Conservation (phyloP, 2,113 vertebrate species). For the Callipepla californica region DNA sequence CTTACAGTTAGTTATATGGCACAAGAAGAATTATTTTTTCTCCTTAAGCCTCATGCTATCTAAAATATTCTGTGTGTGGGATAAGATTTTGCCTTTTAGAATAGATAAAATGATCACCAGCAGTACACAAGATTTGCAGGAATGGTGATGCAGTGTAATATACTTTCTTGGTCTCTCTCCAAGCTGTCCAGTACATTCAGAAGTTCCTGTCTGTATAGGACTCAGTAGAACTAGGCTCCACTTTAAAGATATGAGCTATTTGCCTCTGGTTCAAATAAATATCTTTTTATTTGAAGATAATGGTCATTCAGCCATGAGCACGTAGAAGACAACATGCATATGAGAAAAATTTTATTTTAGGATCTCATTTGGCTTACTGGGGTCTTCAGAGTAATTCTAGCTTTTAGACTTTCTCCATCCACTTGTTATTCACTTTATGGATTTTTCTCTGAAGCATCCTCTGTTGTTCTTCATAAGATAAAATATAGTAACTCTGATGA, state of each 20-base stretch:
- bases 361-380: not conserved
- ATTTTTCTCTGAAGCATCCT: not conserved
- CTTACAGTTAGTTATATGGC: not conserved
- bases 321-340: not conserved
- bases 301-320: not conserved
- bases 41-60: not conserved
- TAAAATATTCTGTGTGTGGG: not conserved
- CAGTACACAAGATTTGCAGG: not conserved
- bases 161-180: not conserved
- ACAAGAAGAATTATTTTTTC: not conserved
- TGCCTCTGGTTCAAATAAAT: not conserved
- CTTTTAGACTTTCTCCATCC: not conserved
- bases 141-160: accelerated
- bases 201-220: not conserved
- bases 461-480: not conserved
- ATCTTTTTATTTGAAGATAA: not conserved
- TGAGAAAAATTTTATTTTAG: not conserved
- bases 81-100: not conserved
- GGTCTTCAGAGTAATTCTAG: not conserved
- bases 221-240: not conserved
- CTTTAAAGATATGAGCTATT: not conserved
- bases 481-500: not conserved
- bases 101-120: accelerated
- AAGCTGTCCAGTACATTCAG: not conserved
- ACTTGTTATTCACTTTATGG: not conserved